Base-by-base conservation (phyloP, 2,888 invertebrate genomes). In the Gerris lacustris region DNA sequence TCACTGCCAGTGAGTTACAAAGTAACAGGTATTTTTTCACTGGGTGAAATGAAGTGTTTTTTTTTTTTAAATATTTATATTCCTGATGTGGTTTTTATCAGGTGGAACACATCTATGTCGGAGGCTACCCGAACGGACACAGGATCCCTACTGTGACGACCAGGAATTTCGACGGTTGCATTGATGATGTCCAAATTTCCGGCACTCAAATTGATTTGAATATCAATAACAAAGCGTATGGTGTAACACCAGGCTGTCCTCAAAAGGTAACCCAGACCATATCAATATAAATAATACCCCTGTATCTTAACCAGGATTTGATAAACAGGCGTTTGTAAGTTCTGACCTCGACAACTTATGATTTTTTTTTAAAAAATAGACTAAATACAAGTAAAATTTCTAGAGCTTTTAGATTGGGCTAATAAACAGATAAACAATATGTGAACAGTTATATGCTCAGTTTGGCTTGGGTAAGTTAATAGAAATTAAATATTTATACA, bases 91-190 rank as follows among this genome's bases (percentile, higher is more conserved):
- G 9, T 11, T 55, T 15, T 11, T 55, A 55, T 15, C 55, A 55
- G 63, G 83, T 90, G 1, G 90, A 93, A 73, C 86, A 87, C 6
- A 88, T 97, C 80, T 95, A 90, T 82, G 89, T 98, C 76, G 97
- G 97, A 74, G 97, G 97, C 0, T 90, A 89, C 79, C 90, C 90
- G 0, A 82, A 83, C 31, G 84, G 84, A 73, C 87, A 87, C 73
- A 85, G 84, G 1, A 87, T 86, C 74, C 79, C 82, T 44, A 86
- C 87, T 74, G 89, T 94, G 0, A 88, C 89, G 0, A 86, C 85
- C 67, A 82, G 85, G 67, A 90, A 90, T 73, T 96, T 96, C 80
- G 95, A 96, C 77, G 98, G 98, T 0, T 98, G 98, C 79, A 91
- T 98, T 72, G 88, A 92, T 75, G 86, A 90, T 75, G 88, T 96